Percentiles rank a stretch among this genome's conserved stretches.
Conservation (phyloP, 2,113 vertebrate genomes). For the Baryphthengus martii region DNA sequence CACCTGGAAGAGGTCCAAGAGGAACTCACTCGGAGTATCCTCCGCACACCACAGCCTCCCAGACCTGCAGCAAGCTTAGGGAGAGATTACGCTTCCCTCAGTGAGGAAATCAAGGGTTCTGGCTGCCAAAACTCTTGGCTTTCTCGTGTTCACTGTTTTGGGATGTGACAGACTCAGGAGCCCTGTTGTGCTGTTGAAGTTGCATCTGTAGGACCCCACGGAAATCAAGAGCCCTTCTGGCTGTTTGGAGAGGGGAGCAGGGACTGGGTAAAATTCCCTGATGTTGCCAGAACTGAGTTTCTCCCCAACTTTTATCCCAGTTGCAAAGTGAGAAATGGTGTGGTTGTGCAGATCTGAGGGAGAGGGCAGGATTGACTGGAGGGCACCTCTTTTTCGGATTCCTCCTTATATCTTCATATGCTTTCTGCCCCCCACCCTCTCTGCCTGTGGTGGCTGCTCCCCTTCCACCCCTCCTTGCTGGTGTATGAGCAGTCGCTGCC, state of each 20-base stretch:
- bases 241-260: background rate
- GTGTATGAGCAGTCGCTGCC: background rate
- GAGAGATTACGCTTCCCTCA: constrained; percentile 72
- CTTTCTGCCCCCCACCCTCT: background rate
- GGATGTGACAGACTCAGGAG: constrained; percentile 38
- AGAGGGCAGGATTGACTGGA: background rate
- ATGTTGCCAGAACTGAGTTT: background rate
- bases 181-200: background rate
- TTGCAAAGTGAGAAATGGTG: background rate
- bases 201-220: background rate
- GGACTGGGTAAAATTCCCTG: background rate
- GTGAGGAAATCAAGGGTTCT: constrained; percentile 69
- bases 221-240: background rate
- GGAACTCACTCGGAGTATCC: constrained; percentile 69
- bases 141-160: constrained; percentile 51
- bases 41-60: constrained; percentile 61
- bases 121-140: constrained; percentile 67
- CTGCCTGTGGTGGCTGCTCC: background rate
- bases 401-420: background rate
- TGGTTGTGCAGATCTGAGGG: background rate
- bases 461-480: background rate
- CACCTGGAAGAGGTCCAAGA: constrained; percentile 75
- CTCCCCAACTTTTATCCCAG: background rate
- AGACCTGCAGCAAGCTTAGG: constrained; percentile 61
- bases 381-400: background rate